Base-by-base conservation (phyloP, 2,888 invertebrate genomes). In the Leptopterna dolabrata region DNA sequence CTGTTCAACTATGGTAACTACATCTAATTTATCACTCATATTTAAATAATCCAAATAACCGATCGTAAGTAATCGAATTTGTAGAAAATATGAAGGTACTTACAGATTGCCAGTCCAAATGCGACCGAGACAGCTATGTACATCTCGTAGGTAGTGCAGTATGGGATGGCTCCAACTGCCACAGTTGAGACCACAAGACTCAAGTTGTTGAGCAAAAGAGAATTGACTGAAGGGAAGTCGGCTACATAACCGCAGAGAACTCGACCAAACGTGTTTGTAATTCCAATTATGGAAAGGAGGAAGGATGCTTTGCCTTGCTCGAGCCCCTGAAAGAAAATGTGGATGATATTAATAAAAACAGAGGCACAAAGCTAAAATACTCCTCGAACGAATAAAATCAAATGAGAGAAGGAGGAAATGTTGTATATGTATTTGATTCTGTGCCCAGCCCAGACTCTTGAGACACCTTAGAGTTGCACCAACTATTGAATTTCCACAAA, bases 261-360 rank as follows among this genome's bases (percentile, higher is more conserved):
- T 93, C 98, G 95, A 24, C 98, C 98, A 89, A 98, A 92, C 0
- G 98, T 99, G 92, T 99, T 99, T 45, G 98, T 98, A 89, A 98
- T 98, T 88, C 97, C 97, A 91, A 97, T 97, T 88, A 96, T 95
- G 0, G 96, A 96, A 36, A 96, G 91, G 87, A 96, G 92, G 92
- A 95, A 95, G 0, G 96, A 95, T 0, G 97, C 97, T 90, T 94
- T 93, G 29, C 93, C 93, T 19, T 93, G 92, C 45, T 95, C 95
- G 83, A 97, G 95, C 89, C 95, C 95, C 96, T 96, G 92, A 4
- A 93, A 93, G 71, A 55, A 45, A 41, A 55, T 19, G 19, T 55
- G 19, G 7, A 9, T 63, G 7, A 36, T 36, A n/a, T 36, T 7
- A 36, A 36, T 71, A 19, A 1, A 83, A 30, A 83, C 24, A 36